Percentiles rank a stretch among this genome's conserved stretches.
These are phyloP conservation scores for Tachysurus fulvidraco DNA, from an alignment of 2,113 vertebrate genomes.

Conservation along the genomic window DNA sequence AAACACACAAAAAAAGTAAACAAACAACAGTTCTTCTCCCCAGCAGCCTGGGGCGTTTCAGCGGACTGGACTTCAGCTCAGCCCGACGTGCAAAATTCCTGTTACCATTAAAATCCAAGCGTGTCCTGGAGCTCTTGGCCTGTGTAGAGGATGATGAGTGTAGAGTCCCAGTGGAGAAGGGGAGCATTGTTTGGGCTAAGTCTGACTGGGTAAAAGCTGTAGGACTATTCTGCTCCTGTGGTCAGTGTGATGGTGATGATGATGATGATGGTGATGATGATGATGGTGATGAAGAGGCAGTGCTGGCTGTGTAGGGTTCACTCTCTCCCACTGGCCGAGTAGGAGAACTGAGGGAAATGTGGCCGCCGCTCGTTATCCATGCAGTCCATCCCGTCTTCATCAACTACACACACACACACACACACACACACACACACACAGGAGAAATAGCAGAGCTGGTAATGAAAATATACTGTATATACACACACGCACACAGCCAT, in stretches of 20 bases:
- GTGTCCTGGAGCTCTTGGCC: conserved; percentile 46
- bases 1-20: conserved; percentile 46
- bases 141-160: conserved; percentile 58
- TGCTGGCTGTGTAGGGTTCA: conserved; percentile 69
- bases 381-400: conserved; percentile 97
- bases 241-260: conserved; percentile 71
- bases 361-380: conserved; percentile 93
- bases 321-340: conserved; percentile 96
- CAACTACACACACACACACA: conserved; percentile 73
- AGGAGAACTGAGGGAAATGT: conserved; percentile 98
- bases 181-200: conserved; percentile 63
- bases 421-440: conserved; percentile 28
- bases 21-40: conserved; percentile 65
- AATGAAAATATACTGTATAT: not conserved
- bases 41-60: conserved; percentile 64
- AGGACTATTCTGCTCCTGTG: conserved; percentile 70
- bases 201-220: conserved; percentile 58
- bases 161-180: conserved; percentile 46
- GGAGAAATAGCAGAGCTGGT: conserved; percentile 1
- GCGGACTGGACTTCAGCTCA: conserved; percentile 69
- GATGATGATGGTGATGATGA: conserved; percentile 74
- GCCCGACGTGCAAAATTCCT: conserved; percentile 75
- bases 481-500: not conserved
- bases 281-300: conserved; percentile 73
- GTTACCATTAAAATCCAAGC: conserved; percentile 47